Base-by-base conservation (phyloP, 2,888 invertebrate genomes). In the Amorpha juglandis region DNA sequence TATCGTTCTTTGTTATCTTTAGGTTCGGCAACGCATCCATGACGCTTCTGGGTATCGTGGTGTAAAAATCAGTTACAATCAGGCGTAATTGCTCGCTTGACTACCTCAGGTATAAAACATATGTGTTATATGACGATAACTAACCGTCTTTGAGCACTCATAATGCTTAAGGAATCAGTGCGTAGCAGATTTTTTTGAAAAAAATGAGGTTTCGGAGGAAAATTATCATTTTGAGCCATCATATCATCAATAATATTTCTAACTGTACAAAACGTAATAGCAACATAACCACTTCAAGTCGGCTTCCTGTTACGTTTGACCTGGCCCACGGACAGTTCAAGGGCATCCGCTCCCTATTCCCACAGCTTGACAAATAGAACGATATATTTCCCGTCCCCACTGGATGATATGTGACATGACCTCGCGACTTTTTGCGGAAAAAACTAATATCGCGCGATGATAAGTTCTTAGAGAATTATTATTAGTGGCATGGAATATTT, bases 371-470 rank as follows among this genome's bases (percentile, higher is more conserved):
- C 42, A 42, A 58, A 19, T 58, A 4, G 19, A 42, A 3, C 58
- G 11, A 42, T 42, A 58, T 58, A 42, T 58, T 11, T 11, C 9
- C 14, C 19, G 19, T 42, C 58, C 55, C 21, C 33, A 53, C 27
- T 33, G 53, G 3, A 9, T 42, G 58, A 58, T 19, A 42, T 58
- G 58, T 52, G 52, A 27, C 16, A 19, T 33, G 38, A 19, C 38
- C 38, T 38, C 38, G 38, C 12, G 51, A 51, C 42, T 58, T 38
- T 55, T 58, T 42, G 42, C 58, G n/a, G 33, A 42, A 42, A 42
- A 58, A 58, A 58, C 58, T 42, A 58, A 58, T 58, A 58, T 58
- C 42, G 38, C 58, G 42, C 58, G 38, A 58, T 58, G 58, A 58
- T 19, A 58, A 58, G 58, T 58, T 58, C 58, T 58, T 38, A 19